Evolutionary conservation across 2,888 invertebrate genomes (phyloP).

Genomic region (Digitonthophagus gazella): DNA sequence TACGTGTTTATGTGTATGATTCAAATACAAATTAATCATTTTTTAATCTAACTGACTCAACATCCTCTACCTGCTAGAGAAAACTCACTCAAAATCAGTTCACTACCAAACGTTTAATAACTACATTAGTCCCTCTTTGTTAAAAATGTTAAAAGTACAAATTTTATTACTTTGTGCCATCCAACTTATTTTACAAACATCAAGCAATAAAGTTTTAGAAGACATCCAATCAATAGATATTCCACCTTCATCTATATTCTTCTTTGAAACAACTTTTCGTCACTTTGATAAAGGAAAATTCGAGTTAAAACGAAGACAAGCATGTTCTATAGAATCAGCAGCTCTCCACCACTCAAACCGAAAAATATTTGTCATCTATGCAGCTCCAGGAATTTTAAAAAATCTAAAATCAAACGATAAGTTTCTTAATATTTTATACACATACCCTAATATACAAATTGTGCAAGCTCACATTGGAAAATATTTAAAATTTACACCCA

Average conservation of each 20-base stretch:
- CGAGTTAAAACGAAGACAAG: conserved; percentile 57
- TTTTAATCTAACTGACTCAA: too few species aligned
- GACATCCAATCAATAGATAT: conserved; percentile 43
- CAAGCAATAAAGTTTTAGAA: conserved; percentile 37
- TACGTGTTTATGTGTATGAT: too few species aligned
- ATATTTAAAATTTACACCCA: conserved; percentile 58
- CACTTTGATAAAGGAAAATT: conserved; percentile 46
- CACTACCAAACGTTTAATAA: too few species aligned
- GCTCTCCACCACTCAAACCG: conserved; percentile 59
- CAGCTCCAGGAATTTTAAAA: conserved; percentile 48
- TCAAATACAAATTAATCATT: too few species aligned
- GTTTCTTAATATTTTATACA: conserved; percentile 46
- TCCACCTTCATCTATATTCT: conserved; percentile 59
- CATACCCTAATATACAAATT: conserved; percentile 55
- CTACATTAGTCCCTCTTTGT: too few species aligned
- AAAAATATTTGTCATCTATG: conserved; percentile 58
- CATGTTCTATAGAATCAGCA: conserved; percentile 69
- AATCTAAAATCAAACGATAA: conserved; percentile 37
- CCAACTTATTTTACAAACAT: too few species aligned
- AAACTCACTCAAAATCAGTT: too few species aligned
- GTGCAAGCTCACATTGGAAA: conserved; percentile 53
- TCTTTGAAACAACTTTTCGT: conserved; percentile 65
- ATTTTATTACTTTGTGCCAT: too few species aligned
- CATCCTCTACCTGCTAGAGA: too few species aligned
- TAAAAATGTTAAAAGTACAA: not conserved